These are phyloP conservation scores for Tonatia bakeri DNA, from an alignment of 2,113 vertebrate species.

Conservation along the genomic window DNA sequence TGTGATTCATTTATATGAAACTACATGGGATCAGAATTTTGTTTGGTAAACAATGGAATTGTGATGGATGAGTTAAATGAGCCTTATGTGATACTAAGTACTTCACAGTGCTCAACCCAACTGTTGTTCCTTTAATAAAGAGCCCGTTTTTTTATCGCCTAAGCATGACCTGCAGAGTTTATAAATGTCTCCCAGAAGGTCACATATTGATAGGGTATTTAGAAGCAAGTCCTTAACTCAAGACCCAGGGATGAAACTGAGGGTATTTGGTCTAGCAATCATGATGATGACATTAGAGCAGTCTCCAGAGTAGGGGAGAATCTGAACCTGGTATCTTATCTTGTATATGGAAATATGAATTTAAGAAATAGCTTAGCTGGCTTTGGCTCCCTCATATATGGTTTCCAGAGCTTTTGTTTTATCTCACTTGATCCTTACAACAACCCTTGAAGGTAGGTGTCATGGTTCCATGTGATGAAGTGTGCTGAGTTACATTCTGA, in stretches of 20 bases:
- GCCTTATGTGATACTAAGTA: not conserved
- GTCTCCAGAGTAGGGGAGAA: not conserved
- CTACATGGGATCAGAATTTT: not conserved
- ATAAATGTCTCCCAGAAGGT: not conserved
- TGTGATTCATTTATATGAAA: not conserved
- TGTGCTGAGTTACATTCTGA: not conserved
- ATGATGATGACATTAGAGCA: not conserved
- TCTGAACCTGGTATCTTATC: not conserved
- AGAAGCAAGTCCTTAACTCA: not conserved
- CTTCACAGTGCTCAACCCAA: not conserved
- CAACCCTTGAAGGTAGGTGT: not conserved
- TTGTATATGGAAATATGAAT: not conserved
- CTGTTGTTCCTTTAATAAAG: not conserved
- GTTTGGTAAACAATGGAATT: not conserved
- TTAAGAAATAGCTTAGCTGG: not conserved
- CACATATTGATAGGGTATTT: not conserved
- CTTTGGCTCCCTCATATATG: not conserved
- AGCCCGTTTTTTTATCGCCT: not conserved
- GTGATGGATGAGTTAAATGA: not conserved
- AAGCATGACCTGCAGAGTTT: not conserved
- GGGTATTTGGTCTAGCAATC: not conserved
- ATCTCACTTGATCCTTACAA: not conserved
- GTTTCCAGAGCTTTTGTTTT: not conserved
- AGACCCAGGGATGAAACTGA: not conserved
- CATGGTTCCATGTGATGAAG: not conserved